Evolutionary conservation across 2,113 vertebrate genomes (phyloP), one percentile per base, ranked within the genome.

Genomic region (Platichthys stellatus): DNA sequence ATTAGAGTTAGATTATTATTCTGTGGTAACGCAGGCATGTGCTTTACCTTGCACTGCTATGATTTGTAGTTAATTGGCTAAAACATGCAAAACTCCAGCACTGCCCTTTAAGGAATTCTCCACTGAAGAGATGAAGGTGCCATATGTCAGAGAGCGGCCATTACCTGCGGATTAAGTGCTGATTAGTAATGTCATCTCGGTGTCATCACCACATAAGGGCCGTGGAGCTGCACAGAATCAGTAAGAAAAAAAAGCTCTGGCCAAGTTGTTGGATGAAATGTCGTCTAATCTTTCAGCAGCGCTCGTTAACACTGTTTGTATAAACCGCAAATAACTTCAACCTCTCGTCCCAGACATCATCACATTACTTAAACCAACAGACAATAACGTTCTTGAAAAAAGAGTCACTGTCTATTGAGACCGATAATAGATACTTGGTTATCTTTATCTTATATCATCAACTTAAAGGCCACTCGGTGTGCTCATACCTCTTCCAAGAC

Each of bases 101-200:
- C 9, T 57, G 66, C 53, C 66, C 53, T 54, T 67, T 68, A 53
- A 14, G 31, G 49, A n/a, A 54, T 38, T 68, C 28, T 56, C n/a
- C 31, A 21, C 14, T 17, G 49, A 54, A 23, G 65, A 21, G 65
- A 23, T 20, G 67, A 69, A 17, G 7, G 53, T 24, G 21, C 35
- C 18, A 15, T 15, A 21, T 54, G 65, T 54, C 65, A 64, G 40
- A 7, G 63, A 67, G 47, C 64, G 57, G 67, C 40, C 21, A 61
- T 21, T 60, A 35, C 43, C 69, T 31, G 45, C 43, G 21, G 4
- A 72, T 72, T 51, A 72, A 59, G 24, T 61, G 69, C 69, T 72
- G 59, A 72, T 72, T 35, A 61, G 40, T 28, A 13, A 72, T 61
- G 35, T 58, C 24, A 43, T 26, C 54, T 18, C 21, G 2, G 47